These are phyloP conservation scores for Festucalex cinctus DNA, from an alignment of 2,113 vertebrate genomes.

Conservation along the genomic window DNA sequence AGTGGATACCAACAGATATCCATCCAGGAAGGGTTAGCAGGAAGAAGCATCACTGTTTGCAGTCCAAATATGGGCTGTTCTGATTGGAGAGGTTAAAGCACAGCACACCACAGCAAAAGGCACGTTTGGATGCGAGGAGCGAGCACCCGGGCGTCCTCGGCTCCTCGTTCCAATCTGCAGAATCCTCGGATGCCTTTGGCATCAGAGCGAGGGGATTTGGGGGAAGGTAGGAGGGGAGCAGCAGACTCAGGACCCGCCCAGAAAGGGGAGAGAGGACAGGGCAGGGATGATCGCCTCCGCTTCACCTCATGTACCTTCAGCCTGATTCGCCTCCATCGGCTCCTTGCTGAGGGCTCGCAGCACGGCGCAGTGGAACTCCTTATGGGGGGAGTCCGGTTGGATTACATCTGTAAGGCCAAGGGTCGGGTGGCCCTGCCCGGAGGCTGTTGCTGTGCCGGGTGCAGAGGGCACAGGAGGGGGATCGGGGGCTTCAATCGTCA, in stretches of 20 bases:
- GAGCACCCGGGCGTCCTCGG: constrained; percentile 29
- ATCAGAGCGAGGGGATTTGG: constrained; percentile 41
- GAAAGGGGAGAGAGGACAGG: constrained; percentile 48
- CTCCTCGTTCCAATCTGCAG: constrained; percentile 56
- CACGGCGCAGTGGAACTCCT: constrained; percentile 79
- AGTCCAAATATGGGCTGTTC: constrained; percentile 30
- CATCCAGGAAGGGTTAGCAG: constrained; percentile 42
- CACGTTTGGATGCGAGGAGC: constrained; percentile 13
- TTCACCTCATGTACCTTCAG: constrained; percentile 72
- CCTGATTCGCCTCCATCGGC: constrained; percentile 55
- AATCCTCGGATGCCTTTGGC: constrained; percentile 50
- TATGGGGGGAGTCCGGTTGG: constrained; percentile 65
- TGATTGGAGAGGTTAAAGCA: constrained; percentile 50
- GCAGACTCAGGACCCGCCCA: constrained; percentile 48
- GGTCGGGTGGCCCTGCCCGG: constrained; percentile 6
- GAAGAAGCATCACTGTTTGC: constrained; percentile 30
- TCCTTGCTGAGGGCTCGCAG: constrained; percentile 75
- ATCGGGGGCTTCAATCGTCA: constrained; percentile 3
- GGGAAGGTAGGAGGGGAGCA: not conserved
- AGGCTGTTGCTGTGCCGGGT: constrained; percentile 1
- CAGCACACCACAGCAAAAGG: constrained; percentile 29
- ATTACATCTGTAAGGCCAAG: constrained; percentile 15
- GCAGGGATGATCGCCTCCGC: constrained; percentile 40
- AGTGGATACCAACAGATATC: constrained; percentile 29
- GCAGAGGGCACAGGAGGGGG: constrained; percentile 26